These are phyloP conservation scores for Acanthaster planci DNA, from an alignment of 35 echinoderm and acorn worm genomes.

Conservation along the genomic window DNA sequence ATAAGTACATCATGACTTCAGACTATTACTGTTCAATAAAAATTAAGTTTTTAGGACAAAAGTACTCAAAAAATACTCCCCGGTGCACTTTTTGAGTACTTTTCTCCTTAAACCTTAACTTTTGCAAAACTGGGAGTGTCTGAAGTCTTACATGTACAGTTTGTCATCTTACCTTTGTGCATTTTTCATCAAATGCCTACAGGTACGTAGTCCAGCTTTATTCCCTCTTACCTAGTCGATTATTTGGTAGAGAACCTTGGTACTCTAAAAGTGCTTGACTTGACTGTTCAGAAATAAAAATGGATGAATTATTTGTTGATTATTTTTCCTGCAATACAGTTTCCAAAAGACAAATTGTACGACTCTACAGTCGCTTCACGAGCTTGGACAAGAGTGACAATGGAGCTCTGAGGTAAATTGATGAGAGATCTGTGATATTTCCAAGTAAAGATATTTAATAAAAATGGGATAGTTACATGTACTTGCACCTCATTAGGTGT, in stretches of 20 bases:
- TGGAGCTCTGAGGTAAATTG: slow-evolving; percentile 66
- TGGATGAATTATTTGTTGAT: background rate
- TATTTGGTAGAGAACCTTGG: background rate
- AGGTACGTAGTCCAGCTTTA: background rate
- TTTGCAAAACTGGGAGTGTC: too few relatives aligned
- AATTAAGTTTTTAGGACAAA: too few relatives aligned
- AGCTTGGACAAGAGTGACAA: slow-evolving; percentile 76
- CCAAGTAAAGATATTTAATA: background rate
- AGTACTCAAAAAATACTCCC: too few relatives aligned
- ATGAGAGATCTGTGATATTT: background rate
- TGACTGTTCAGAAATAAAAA: background rate
- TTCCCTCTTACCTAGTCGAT: too few relatives aligned
- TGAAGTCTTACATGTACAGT: too few relatives aligned
- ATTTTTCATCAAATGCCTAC: background rate
- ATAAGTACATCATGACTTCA: too few relatives aligned
- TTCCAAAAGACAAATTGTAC: slow-evolving; percentile 73
- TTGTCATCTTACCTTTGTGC: too few relatives aligned
- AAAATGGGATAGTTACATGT: background rate
- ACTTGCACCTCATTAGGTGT: background rate
- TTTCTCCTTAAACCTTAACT: too few relatives aligned
- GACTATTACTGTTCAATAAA: too few relatives aligned
- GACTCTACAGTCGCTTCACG: slow-evolving; percentile 72
- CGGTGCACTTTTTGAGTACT: too few relatives aligned
- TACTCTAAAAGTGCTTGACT: background rate
- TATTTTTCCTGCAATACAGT: slow-evolving; percentile 55